These are phyloP conservation scores for Ecliptopera silaceata DNA, from an alignment of 2,888 invertebrate species.

Conservation along the genomic window DNA sequence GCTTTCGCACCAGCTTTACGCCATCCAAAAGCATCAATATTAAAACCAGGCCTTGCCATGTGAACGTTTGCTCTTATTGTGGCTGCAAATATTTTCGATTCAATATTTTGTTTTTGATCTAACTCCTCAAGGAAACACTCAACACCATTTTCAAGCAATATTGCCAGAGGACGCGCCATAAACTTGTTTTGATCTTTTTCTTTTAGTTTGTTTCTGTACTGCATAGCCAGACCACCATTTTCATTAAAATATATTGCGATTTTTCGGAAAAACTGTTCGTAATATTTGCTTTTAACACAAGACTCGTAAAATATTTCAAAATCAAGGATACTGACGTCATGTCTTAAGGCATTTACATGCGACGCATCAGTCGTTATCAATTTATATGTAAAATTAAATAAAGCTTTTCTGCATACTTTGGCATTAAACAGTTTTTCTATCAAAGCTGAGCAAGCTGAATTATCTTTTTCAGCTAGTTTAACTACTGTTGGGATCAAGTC, in stretches of 20 bases:
- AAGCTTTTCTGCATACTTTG: slow-evolving; percentile 50
- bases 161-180: slow-evolving; percentile 21
- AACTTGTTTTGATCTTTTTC: slow-evolving; percentile 31
- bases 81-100: slow-evolving; percentile 38
- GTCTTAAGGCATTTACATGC: slow-evolving; percentile 58
- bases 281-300: slow-evolving; percentile 28
- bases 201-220: slow-evolving; percentile 21
- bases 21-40: slow-evolving; percentile 50
- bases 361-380: slow-evolving; percentile 51
- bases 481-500: slow-evolving; percentile 42
- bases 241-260: slow-evolving; percentile 58
- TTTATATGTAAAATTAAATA: slow-evolving; percentile 50
- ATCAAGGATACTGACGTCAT: slow-evolving; percentile 47
- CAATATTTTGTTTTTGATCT: slow-evolving; percentile 27
- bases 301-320: slow-evolving; percentile 13
- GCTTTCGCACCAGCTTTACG: slow-evolving; percentile 52
- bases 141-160: slow-evolving; percentile 31
- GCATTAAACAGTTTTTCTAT: slow-evolving; percentile 46
- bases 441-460: slow-evolving; percentile 33
- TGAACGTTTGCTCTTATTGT: slow-evolving; percentile 53
- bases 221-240: slow-evolving; percentile 46
- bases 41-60: slow-evolving; percentile 45
- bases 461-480: slow-evolving; percentile 39
- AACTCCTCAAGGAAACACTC: slow-evolving; percentile 29
- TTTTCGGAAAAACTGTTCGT: slow-evolving; percentile 47